These are phyloP conservation scores for Nephrotoma guestfalica DNA, from an alignment of 2,888 invertebrate species.

Conservation along the genomic window DNA sequence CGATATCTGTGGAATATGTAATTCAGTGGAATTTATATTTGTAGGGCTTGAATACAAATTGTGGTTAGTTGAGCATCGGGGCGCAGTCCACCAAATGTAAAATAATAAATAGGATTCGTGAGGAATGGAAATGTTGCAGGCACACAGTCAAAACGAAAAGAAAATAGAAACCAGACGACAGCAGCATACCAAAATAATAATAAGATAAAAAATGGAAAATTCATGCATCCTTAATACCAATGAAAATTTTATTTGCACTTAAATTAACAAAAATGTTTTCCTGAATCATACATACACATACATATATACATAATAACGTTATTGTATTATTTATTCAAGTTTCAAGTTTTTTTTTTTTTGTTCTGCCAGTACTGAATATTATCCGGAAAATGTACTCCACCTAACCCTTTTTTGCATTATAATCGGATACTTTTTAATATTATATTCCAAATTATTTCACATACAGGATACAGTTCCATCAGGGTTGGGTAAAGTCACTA, in stretches of 20 bases:
- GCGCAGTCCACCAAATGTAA: too few species aligned
- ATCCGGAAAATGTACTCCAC: not conserved
- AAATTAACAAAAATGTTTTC: constrained; percentile 4
- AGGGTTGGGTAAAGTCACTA: not conserved
- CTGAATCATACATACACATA: not conserved
- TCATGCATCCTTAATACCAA: not conserved
- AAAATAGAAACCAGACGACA: not conserved
- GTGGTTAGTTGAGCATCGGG: too few species aligned
- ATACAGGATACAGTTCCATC: not conserved
- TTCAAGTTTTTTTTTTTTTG: not conserved
- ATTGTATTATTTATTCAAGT: constrained; percentile 1
- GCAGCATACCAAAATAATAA: not conserved
- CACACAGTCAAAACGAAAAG: not conserved
- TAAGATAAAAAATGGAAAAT: not conserved
- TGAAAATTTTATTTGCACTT: constrained; percentile 4
- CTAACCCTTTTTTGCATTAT: not conserved
- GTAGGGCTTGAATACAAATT: too few species aligned
- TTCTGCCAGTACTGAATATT: not conserved
- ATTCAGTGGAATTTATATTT: too few species aligned
- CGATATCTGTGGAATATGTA: too few species aligned
- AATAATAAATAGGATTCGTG: not conserved
- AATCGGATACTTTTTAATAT: not conserved
- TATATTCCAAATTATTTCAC: not conserved
- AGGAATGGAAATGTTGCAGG: not conserved
- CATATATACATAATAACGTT: not conserved